phyloP scores from a whole-genome alignment of 2,113 vertebrate species.

The Bubo blakistoni region DNA sequence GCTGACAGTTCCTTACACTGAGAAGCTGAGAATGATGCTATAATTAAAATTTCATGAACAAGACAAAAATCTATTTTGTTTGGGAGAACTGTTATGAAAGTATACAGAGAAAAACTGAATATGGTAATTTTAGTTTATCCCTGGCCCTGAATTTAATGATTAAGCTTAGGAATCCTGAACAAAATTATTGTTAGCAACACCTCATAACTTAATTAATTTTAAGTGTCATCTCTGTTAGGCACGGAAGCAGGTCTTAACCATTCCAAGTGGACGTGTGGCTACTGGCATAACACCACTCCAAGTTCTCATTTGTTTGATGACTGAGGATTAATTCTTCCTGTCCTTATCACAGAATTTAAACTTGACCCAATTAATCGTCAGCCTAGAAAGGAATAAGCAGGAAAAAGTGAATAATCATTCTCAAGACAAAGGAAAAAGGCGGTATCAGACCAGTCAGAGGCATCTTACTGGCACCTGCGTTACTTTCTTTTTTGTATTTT shows the following conservation, averaged over 20 bases:
- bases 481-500: background rate
- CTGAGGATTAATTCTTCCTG: conserved; percentile 5
- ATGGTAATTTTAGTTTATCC: conserved; percentile 18
- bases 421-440: background rate
- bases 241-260: background rate
- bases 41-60: conserved; percentile 63
- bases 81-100: conserved; percentile 12
- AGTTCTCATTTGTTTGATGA: conserved; percentile 20
- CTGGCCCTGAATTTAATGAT: background rate
- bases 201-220: conserved; percentile 43
- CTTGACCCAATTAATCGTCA: conserved; percentile 37
- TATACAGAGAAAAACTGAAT: conserved; percentile 8
- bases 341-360: conserved; percentile 40
- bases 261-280: background rate
- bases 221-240: background rate
- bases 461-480: background rate
- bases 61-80: conserved; percentile 55
- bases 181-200: conserved; percentile 35
- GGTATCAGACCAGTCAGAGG: background rate
- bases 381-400: conserved; percentile 25
- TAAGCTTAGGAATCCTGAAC: conserved; percentile 11
- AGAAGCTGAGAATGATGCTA: conserved; percentile 53
- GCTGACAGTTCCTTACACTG: conserved; percentile 54
- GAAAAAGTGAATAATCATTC: background rate
- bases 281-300: background rate